These are phyloP conservation scores for Limnephilus auricula DNA, from an alignment of 2,888 invertebrate species.

Conservation along the genomic window DNA sequence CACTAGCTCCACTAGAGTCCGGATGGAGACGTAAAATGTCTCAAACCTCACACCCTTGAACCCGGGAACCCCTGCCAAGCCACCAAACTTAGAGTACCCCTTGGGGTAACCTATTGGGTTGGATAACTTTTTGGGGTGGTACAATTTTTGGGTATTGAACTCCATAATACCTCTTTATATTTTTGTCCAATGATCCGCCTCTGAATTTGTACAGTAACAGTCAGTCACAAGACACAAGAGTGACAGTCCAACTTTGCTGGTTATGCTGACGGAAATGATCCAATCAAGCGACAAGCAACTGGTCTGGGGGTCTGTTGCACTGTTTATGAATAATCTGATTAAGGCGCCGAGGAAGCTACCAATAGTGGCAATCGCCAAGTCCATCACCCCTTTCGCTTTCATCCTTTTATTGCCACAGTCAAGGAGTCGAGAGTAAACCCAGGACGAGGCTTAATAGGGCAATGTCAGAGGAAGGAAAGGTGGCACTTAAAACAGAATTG, in stretches of 20 bases:
- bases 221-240: background rate
- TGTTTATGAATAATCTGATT: slow-evolving; percentile 35
- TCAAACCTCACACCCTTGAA: no score
- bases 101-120: no score
- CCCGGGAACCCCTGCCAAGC: no score
- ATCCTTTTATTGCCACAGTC: background rate
- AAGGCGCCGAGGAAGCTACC: slow-evolving; percentile 36
- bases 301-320: slow-evolving; percentile 22
- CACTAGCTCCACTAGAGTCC: no score
- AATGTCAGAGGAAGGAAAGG: background rate
- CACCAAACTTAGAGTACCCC: no score
- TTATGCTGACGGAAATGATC: slow-evolving; percentile 23
- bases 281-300: background rate
- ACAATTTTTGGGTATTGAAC: no score
- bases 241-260: background rate
- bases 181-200: background rate
- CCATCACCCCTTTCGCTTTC: background rate
- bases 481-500: background rate
- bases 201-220: background rate
- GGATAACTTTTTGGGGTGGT: no score
- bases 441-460: background rate
- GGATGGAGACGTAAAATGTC: no score
- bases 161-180: no score
- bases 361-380: slow-evolving; percentile 8
- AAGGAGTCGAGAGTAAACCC: background rate